Evolutionary conservation across 2,113 vertebrate genomes (phyloP), one percentile per base, ranked within the genome.

Genomic region (Microcebus griseorufus): DNA sequence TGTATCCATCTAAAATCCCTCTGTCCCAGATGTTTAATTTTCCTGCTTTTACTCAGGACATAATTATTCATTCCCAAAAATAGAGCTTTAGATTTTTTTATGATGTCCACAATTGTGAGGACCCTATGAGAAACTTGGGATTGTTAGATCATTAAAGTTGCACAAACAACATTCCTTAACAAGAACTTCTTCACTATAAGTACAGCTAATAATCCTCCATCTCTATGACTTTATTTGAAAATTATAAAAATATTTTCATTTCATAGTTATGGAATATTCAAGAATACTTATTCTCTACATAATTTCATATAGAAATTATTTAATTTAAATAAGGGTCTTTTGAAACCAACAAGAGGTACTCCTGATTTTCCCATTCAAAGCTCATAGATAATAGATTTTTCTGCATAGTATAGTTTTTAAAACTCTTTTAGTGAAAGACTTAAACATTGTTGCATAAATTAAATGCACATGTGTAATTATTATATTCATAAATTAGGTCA

Each of bases 341-440:
- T 67, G 78, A 92, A 88, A 65, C 32, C 69, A 51, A 55, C 22
- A 62, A 70, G 45, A 53, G 5, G 2, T 45, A 12, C 20, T 88
- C 51, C 62, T 69, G 69, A n/a, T 97, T 95, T 94, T 72, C 69
- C 78, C 62, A 51, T 29, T 80, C 42, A 96, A 97, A 92, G 12
- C 9, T 89, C 93, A 82, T 5, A 39, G 65, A 45, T 6, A 73
- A 22, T 23, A 85, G 93, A 64, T 2, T 11, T 25, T 70, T 93
- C 7, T 70, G 37, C 3, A 69, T 23, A 14, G 0, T 48, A 32
- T 9, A 75, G 65, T 48, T 96, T 93, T 94, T 42, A 22, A 90
- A 80, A 45, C 88, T 27, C 2, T 60, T 82, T 90, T 53, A 6
- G 14, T 55, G 34, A 93, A 16, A 64, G 4, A 55, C 10, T 27